Evolutionary conservation across 2,888 invertebrate genomes (phyloP), one percentile per base, ranked within the genome.

Genomic region (Dilophus febrilis): DNA sequence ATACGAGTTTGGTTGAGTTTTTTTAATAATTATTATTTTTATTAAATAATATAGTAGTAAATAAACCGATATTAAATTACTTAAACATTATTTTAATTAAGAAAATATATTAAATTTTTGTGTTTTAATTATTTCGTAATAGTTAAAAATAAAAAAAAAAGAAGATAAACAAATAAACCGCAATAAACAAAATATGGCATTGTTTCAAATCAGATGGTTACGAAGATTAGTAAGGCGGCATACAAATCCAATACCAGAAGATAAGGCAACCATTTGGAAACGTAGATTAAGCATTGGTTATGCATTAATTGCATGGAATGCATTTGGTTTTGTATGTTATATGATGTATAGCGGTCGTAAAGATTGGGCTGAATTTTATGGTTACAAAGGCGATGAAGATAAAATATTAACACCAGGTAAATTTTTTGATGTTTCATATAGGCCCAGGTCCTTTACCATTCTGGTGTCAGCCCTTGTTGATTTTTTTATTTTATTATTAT

Each of bases 281-380:
- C 60, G 64, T 6, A 65, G 74, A 17, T 56, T 81, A 1, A 72
- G 78, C 45, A 44, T 77, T 43, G 63, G 57, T 0, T 82, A 81
- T 51, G 71, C 70, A 28, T 40, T 81, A 33, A n/a, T 74, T 8
- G 74, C 76, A 12, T 81, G 80, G 80, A 74, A 81, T 57, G 75
- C 76, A 1, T 74, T 79, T 53, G 80, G 77, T 10, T 49, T 73
- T 14, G 70, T 79, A 4, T 47, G 66, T 16, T 79, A 74, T 49
- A 67, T 64, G 57, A 53, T 66, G 11, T 73, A 64, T 45, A 58
- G 53, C 2, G 79, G 79, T 3, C 75, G 73, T 51, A 64, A 57
- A 5, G 75, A 78, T 54, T 79, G 78, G 78, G 76, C 77, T 1
- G 64, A 70, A 48, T 70, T 69, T 48, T 68, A 76, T 51, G 78